These are phyloP conservation scores for Orius insidiosus DNA, from an alignment of 1,140 invertebrate genomes.

Conservation along the genomic window DNA sequence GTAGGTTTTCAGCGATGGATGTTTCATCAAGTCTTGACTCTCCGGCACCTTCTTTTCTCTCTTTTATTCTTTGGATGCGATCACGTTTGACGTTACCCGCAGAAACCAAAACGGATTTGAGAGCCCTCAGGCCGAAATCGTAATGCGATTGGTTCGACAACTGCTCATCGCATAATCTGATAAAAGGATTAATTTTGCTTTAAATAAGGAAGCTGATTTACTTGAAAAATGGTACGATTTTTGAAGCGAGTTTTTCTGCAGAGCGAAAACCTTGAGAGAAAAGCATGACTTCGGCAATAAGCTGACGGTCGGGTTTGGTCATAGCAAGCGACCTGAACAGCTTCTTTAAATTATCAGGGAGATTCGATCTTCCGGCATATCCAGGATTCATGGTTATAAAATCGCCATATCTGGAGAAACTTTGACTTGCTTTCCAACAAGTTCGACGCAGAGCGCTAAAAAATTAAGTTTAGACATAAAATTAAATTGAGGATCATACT, in stretches of 20 bases:
- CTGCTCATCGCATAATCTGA: constrained; percentile 98
- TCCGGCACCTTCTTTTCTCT: constrained; percentile 56
- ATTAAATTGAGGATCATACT: too few relatives aligned
- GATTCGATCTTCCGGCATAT: constrained; percentile 94
- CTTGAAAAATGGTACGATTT: constrained; percentile 99
- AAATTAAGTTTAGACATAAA: too few relatives aligned
- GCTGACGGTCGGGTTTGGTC: constrained; percentile 94
- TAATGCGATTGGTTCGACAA: constrained; percentile 98
- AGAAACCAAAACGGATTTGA: constrained; percentile 94
- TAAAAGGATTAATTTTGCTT: too few relatives aligned
- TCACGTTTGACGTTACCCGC: constrained; percentile 98
- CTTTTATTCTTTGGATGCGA: constrained; percentile 84
- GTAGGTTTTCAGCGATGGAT: constrained; percentile 83
- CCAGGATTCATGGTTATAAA: constrained; percentile 99
- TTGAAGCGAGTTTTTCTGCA: constrained; percentile 92
- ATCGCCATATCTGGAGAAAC: constrained; percentile 99
- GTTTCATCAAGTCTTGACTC: constrained; percentile 75
- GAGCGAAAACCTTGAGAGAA: constrained; percentile 97
- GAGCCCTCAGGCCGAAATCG: constrained; percentile 87
- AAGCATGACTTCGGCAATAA: constrained; percentile 98
- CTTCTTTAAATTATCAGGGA: constrained; percentile 98
- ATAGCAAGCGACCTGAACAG: constrained; percentile 95
- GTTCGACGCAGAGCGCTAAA: constrained; percentile 73
- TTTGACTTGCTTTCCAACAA: constrained; percentile 93
- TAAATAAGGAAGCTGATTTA: too few relatives aligned